Conservation (phyloP, 2,888 invertebrate genomes). For the Trissoscelio sp. region DNA sequence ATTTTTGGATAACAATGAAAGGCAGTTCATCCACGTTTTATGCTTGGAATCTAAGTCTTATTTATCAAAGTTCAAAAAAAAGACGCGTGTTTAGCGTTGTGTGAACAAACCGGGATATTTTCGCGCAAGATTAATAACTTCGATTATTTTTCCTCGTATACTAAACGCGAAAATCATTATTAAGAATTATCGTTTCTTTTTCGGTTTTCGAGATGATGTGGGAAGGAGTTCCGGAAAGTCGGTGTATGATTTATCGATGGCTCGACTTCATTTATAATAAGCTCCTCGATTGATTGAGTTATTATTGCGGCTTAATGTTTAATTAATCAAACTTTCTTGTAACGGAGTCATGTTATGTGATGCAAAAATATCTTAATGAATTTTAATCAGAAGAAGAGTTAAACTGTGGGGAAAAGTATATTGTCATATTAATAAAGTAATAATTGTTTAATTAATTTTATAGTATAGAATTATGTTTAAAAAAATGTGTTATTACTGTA, state of each 20-base stretch:
- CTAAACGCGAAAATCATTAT: not conserved
- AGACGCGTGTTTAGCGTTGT: conserved; percentile 21
- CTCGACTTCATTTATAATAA: conserved; percentile 27
- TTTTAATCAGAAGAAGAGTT: not conserved
- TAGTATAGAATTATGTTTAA: too few species aligned
- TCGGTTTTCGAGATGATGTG: conserved; percentile 2
- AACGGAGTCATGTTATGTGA: not conserved
- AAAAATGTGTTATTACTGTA: too few species aligned
- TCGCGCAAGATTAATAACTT: conserved; percentile 35
- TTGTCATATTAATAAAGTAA: too few species aligned
- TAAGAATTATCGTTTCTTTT: conserved; percentile 25
- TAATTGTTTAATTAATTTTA: too few species aligned
- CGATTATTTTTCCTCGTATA: conserved; percentile 6
- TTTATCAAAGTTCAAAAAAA: conserved; percentile 8
- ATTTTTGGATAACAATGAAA: too few species aligned
- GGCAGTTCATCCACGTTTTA: not conserved
- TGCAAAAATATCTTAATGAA: not conserved
- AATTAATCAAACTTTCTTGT: conserved; percentile 47
- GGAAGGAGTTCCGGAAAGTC: conserved; percentile 44
- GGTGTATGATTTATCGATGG: conserved; percentile 11
- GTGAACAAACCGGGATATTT: conserved; percentile 38
- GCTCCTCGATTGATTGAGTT: conserved; percentile 34
- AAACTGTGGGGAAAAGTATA: too few species aligned
- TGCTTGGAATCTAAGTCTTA: not conserved
- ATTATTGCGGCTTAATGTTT: conserved; percentile 26